These are phyloP conservation scores for Odontomyia ornata DNA, from an alignment of 2,888 invertebrate genomes.

Conservation along the genomic window DNA sequence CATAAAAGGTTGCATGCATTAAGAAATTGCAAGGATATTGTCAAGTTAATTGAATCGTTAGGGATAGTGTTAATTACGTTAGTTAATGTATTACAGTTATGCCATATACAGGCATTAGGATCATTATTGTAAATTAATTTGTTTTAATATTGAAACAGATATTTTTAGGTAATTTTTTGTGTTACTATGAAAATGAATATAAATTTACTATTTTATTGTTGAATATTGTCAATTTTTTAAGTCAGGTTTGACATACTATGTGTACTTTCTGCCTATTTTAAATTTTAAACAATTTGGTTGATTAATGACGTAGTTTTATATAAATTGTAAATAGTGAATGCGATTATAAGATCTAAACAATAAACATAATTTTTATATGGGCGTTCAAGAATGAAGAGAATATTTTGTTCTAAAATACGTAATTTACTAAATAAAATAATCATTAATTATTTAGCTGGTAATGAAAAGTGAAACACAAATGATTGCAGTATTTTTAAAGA, in stretches of 20 bases:
- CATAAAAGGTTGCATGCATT: neutral
- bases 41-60: neutral
- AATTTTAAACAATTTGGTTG: too few species aligned
- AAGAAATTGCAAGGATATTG: neutral
- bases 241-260: too few species aligned
- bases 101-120: neutral
- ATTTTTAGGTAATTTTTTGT: too few species aligned
- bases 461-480: too few species aligned
- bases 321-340: neutral
- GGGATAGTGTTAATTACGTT: neutral
- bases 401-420: slow-evolving; percentile 10
- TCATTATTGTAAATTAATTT: too few species aligned
- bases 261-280: too few species aligned
- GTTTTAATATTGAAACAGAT: too few species aligned
- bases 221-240: too few species aligned
- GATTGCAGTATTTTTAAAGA: too few species aligned
- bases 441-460: too few species aligned
- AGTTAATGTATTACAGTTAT: neutral
- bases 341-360: neutral
- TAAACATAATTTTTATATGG: slow-evolving; percentile 7
- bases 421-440: neutral
- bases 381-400: neutral
- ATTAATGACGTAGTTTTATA: neutral
- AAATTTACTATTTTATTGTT: too few species aligned
- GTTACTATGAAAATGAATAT: too few species aligned